A percentile compares a stretch with the other conserved stretches of the same genome.
phyloP scores from a whole-genome alignment of 2,797 vertebrate genomes.

The Helostoma temminkii region DNA sequence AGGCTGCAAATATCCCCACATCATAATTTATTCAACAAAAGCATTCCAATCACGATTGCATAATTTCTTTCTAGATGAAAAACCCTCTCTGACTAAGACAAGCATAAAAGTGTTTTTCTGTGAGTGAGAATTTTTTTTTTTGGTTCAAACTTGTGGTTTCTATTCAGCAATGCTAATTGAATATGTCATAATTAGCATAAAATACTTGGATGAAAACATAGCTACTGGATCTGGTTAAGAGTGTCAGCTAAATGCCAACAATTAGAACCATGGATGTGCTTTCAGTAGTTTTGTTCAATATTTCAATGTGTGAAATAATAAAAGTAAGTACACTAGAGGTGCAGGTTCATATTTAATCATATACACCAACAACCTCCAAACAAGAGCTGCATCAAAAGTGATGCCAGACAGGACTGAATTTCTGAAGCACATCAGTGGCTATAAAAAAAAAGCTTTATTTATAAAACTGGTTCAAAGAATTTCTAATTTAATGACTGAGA shows the following conservation, averaged over 20 bases:
- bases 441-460: background rate
- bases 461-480: constrained; percentile 24
- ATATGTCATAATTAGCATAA: constrained; percentile 52
- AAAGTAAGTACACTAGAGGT: constrained; percentile 16
- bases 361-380: constrained; percentile 8
- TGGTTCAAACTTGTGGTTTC: constrained; percentile 42
- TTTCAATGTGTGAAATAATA: constrained; percentile 33
- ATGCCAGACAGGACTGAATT: background rate
- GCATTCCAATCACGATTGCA: constrained; percentile 43
- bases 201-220: constrained; percentile 39
- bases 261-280: constrained; percentile 27
- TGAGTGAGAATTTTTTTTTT: background rate
- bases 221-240: constrained; percentile 31
- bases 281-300: constrained; percentile 25
- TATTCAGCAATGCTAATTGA: constrained; percentile 43
- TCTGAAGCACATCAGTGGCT: constrained; percentile 6
- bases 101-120: constrained; percentile 24
- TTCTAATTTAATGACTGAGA: constrained; percentile 23
- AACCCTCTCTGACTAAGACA: constrained; percentile 16
- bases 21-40: constrained; percentile 67
- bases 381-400: constrained; percentile 20
- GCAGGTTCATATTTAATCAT: constrained; percentile 44
- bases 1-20: constrained; percentile 45
- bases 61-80: constrained; percentile 53
- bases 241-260: constrained; percentile 54